Evolutionary conservation across 2,888 invertebrate species (phyloP), one percentile per base, ranked within the genome.

Genomic region (Apotomis betuletana): DNA sequence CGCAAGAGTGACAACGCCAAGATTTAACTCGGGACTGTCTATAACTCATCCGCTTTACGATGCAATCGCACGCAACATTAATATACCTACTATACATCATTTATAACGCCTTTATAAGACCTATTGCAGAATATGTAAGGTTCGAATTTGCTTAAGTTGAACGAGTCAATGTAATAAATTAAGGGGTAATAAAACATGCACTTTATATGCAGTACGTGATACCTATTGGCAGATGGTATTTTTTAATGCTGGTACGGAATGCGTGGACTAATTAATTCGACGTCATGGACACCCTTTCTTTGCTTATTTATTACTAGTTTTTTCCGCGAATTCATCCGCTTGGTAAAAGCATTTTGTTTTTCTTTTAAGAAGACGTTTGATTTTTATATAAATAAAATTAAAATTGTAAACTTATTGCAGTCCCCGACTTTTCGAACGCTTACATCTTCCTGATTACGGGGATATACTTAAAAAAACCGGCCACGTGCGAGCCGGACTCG

Each of bases 201-300:
- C 68, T 72, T 72, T 72, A 72, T 72, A 72, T 72, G 67, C 72
- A 67, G 71, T 67, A 63, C 58, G 62, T 68, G 63, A 68, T 59
- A 59, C 51, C 67, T 38, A 68, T 57, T 63, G 63, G 72, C 72
- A 63, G 63, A 72, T 67, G 71, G 68, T 68, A 67, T 72, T 72
- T 72, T 72, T 49, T 59, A 63, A 58, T 27, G 44, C 51, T 62
- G 67, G 13, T 9, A 13, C 44, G 54, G 65, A 67, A 67, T 67
- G 65, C 49, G 55, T 38, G 6, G 46, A 41, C 67, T 71, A 71
- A 67, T 71, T 71, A 63, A 71, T 67, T 41, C 44, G n/a, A 65
- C 49, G 49, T 49, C 70, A 60, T 70, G 67, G 70, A 46, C 70
- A 70, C 70, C 67, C 65, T 70, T 38, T 49, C 9, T 12, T 38